Evolutionary conservation across 2,797 vertebrate genomes (phyloP), one percentile per base, ranked within the genome.

Genomic region (Paratrypauchen microcephalus): DNA sequence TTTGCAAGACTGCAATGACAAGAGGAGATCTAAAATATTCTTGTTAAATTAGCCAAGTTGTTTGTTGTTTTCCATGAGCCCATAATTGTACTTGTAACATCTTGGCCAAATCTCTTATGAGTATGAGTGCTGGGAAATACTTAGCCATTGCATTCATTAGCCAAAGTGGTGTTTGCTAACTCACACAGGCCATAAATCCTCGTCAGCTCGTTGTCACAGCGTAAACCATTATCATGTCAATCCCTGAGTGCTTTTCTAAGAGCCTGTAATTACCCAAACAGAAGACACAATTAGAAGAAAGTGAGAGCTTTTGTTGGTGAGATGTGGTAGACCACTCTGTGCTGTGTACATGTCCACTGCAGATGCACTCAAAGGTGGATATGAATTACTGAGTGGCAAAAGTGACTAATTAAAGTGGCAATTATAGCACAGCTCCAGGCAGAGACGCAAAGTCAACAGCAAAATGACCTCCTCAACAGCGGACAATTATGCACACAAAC

Each of bases 371-470:
- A 85, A 91, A 91, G 89, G 87, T 88, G 89, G 91, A 86, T 87
- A 85, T 89, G 79, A 92, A 91, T 90, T 89, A 91, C 78, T 23
- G 76, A 79, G 81, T 85, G 79, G 86, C 82, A 85, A 91, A 89
- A 86, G 76, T 85, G 83, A 89, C 89, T 89, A 91, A 92, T 92
- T 91, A 92, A 78, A 83, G 83, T 63, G 86, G 87, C 86, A 90
- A 91, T 92, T 91, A 91, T 87, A 82, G 57, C 78, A 76, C 74
- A 9, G 71, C 86, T 90, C 86, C 74, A 80, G 52, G 86, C 80
- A 84, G 87, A 81, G 84, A 87, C 78, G 75, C 24, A 11, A 76
- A 89, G 87, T 90, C 86, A 90, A 88, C 85, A 88, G 84, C 81
- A 71, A 83, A 86, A 89, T 89, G 89, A 91, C 87, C 91, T 84